Conservation (phyloP, 1,140 invertebrate genomes). For the Pogonomyrmex californicus region DNA sequence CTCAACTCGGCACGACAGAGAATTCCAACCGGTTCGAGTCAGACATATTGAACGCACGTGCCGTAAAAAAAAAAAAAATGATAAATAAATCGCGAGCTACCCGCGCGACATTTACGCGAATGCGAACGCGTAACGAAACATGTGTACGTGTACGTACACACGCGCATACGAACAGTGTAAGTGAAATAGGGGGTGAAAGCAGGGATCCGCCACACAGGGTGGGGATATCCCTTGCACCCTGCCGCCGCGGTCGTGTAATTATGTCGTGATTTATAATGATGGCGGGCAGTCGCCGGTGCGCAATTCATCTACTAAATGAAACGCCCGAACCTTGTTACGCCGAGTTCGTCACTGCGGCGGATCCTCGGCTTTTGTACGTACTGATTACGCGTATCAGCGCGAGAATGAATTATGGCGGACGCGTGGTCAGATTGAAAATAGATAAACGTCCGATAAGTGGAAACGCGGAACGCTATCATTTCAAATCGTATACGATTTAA, state of each 20-base stretch:
- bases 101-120: slow-evolving; percentile 19
- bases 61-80: slow-evolving; percentile 61
- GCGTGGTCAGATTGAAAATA: slow-evolving; percentile 55
- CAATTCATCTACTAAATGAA: slow-evolving; percentile 79
- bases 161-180: slow-evolving; percentile 30
- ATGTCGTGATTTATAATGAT: slow-evolving; percentile 81
- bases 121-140: neutral
- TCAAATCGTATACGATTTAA: neutral
- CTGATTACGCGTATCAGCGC: slow-evolving; percentile 58
- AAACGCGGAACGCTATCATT: neutral
- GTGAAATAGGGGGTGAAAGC: slow-evolving; percentile 65
- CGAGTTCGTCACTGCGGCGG: slow-evolving; percentile 72
- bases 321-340: slow-evolving; percentile 77
- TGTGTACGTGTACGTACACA: no score
- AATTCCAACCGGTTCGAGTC: slow-evolving; percentile 70
- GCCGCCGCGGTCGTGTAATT: slow-evolving; percentile 77
- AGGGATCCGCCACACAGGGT: slow-evolving; percentile 23
- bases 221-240: slow-evolving; percentile 72
- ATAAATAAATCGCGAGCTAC: slow-evolving; percentile 37
- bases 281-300: slow-evolving; percentile 72
- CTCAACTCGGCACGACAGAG: slow-evolving; percentile 69
- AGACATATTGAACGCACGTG: slow-evolving; percentile 72
- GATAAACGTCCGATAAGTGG: slow-evolving; percentile 50
- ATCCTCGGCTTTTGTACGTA: slow-evolving; percentile 70
- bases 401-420: slow-evolving; percentile 59